Evolutionary conservation across 2,888 invertebrate species (phyloP).

Genomic region (Orchesellides sinensis): DNA sequence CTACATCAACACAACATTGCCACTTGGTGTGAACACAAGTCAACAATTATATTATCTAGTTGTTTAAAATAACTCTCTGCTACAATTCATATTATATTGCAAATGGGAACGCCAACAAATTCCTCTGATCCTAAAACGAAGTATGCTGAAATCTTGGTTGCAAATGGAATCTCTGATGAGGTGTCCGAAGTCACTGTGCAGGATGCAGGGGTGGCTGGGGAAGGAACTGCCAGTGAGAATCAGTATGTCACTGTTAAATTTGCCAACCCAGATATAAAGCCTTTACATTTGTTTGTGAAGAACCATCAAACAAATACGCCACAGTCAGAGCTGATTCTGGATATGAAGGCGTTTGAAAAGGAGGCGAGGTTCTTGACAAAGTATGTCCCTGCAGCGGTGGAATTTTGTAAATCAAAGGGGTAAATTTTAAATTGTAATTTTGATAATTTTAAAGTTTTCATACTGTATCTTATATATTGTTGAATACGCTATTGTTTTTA

Average conservation of each 20-base stretch:
- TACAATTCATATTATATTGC: too few relatives aligned
- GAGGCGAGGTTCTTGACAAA: conserved; percentile 36
- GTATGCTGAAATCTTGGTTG: background rate
- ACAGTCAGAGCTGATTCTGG: conserved; percentile 15
- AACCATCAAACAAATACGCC: background rate
- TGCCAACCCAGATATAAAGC: conserved; percentile 1
- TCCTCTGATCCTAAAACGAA: background rate
- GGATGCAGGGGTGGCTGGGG: conserved; percentile 39
- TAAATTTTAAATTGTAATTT: too few relatives aligned
- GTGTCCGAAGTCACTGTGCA: conserved; percentile 32
- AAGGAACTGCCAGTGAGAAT: conserved; percentile 25
- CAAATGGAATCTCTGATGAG: conserved; percentile 33
- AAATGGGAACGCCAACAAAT: background rate
- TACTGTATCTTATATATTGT: too few relatives aligned
- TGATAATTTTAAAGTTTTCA: too few relatives aligned
- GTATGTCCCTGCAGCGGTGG: conserved; percentile 35
- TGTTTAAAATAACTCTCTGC: too few relatives aligned
- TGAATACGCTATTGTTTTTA: too few relatives aligned
- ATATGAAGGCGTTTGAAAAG: conserved; percentile 46
- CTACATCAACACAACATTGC: too few relatives aligned
- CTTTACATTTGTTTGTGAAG: conserved; percentile 52
- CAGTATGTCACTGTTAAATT: conserved; percentile 35
- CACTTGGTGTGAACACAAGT: too few relatives aligned
- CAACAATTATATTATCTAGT: too few relatives aligned
- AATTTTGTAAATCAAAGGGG: conserved; percentile 51